phyloP scores from a whole-genome alignment of 1,140 invertebrate species.

The Saccostrea cuccullata region DNA sequence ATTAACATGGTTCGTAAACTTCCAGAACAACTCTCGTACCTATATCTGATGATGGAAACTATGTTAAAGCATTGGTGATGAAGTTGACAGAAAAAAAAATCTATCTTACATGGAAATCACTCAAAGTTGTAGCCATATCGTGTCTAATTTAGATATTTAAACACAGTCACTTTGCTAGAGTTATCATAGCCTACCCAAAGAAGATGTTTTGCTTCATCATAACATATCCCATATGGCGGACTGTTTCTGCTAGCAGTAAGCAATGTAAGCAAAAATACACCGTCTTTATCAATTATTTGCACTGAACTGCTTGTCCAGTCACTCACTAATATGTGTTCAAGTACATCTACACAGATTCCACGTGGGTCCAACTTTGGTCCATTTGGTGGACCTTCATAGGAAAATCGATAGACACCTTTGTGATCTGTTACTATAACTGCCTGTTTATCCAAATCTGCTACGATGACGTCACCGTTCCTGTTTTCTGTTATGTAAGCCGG shows the following conservation, averaged over 20 bases:
- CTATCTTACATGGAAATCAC: too few species aligned
- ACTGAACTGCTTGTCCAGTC: background rate
- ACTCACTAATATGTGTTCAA: background rate
- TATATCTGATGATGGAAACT: too few species aligned
- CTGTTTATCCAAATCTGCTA: constrained; percentile 1
- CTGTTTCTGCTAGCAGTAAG: background rate
- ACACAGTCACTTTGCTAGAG: background rate
- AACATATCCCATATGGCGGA: background rate
- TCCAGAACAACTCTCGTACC: too few species aligned
- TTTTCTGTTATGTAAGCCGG: background rate
- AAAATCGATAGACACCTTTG: background rate
- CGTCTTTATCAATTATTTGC: background rate
- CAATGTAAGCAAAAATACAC: background rate
- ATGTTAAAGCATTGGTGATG: too few species aligned
- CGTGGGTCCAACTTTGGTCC: background rate
- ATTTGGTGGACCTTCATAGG: background rate
- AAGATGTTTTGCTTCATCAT: background rate
- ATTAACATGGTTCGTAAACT: too few species aligned
- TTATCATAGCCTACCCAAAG: background rate
- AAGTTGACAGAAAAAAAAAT: too few species aligned
- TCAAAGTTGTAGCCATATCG: too few species aligned
- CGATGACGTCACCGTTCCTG: background rate
- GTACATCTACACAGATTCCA: background rate
- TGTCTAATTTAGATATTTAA: background rate
- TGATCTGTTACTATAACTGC: background rate